A percentile compares a stretch with the other conserved stretches of the same genome.
These are phyloP conservation scores for Muscicapa comitata DNA, from an alignment of 2,797 vertebrate genomes.

Conservation along the genomic window DNA sequence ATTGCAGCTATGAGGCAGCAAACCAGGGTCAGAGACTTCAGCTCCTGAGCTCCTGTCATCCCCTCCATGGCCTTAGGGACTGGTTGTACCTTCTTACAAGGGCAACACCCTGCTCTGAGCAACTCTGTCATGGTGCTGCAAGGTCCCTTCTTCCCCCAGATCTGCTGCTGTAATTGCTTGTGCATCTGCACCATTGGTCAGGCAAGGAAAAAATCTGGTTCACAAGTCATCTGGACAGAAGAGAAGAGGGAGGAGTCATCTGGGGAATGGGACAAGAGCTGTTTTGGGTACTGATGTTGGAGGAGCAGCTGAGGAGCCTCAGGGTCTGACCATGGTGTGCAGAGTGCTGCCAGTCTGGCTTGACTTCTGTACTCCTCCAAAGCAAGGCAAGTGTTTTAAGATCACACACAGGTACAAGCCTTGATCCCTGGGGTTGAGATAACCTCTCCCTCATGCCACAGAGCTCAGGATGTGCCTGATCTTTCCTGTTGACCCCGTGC, in stretches of 20 bases:
- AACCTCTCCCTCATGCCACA: not conserved
- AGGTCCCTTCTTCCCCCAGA: not conserved
- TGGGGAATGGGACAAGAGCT: not conserved
- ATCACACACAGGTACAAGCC: not conserved
- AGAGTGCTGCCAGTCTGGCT: not conserved
- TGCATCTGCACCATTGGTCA: rapidly evolving
- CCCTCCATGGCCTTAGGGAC: not conserved
- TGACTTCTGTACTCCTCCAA: not conserved
- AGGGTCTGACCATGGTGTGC: not conserved
- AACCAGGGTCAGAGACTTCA: not conserved
- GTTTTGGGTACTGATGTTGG: rapidly evolving
- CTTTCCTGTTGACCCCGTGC: slow-evolving; percentile 14
- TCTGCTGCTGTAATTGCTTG: not conserved
- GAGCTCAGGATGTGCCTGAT: not conserved
- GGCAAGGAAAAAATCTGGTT: not conserved
- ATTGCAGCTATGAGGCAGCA: not conserved
- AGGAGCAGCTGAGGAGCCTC: not conserved
- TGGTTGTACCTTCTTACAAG: not conserved
- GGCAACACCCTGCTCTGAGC: not conserved
- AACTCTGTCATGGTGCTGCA: not conserved
- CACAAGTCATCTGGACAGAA: not conserved
- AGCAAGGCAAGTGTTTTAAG: not conserved
- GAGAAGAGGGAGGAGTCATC: not conserved
- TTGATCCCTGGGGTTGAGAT: not conserved
- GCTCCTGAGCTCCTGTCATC: not conserved